Base-by-base conservation (phyloP, 2,888 invertebrate species). In the Tachina fera region DNA sequence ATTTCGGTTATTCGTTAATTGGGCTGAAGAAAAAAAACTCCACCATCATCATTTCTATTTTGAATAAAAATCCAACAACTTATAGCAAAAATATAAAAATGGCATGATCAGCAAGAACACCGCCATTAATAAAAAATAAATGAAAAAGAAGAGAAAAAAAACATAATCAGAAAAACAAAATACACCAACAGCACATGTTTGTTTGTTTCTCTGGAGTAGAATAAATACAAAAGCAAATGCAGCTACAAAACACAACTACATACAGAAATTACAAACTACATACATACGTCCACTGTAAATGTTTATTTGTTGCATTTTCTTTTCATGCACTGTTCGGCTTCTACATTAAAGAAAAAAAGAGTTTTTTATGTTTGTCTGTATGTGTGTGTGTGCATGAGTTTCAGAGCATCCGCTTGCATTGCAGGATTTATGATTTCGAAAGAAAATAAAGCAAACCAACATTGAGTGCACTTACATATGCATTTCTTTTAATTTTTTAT, bases 341-440 rank as follows among this genome's bases (percentile, higher is more conserved):
- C 16, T 51, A 14, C 3, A 10, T 47, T n/a, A 3, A 68, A 58
- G 10, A 47, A 31, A 47, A 68, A 58, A 22, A 72, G n/a, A 39
- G 1, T 6, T 3, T 39, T 31, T 41, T 16, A 16, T n/a, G 10
- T 3, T 6, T 51, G 14, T 45, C 1, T 63, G 16, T 58, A 4
- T 11, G 31, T 72, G 16, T 61, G 39, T 39, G 39, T 80, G 22
- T 47, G 6, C 31, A 31, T 31, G 56, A 63, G 31, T 56, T 31
- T 31, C 45, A 19, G 11, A 67, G 70, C 82, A 82, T 85, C 78
- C 85, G 82, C 83, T 76, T 83, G 76, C 68, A 61, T 75, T 83
- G 76, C 83, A 86, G 86, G 86, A 86, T 83, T 83, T 86, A 83
- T 80, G 76, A 80, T 76, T 83, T 79, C 49, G 19, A 65, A 45